A percentile compares a stretch with the other conserved stretches of the same genome.
phyloP scores from a whole-genome alignment of 2,888 invertebrate genomes.

The Germaria angustata region DNA sequence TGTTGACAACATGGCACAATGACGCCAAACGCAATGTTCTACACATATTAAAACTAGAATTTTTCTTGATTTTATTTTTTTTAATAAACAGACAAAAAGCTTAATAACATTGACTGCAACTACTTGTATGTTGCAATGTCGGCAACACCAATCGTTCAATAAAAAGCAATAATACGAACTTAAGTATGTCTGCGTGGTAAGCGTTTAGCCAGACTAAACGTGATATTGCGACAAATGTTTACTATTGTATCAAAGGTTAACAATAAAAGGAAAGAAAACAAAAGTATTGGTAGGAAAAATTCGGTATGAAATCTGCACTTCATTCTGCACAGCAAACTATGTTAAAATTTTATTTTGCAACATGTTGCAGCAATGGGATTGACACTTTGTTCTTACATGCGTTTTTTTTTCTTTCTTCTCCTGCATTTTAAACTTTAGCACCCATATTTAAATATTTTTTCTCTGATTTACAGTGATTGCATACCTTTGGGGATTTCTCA shows the following conservation, averaged over 20 bases:
- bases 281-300: neutral
- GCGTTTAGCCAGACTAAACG: slow-evolving; percentile 33
- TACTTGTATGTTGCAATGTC: no score
- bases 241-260: slow-evolving; percentile 47
- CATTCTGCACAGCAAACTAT: slow-evolving; percentile 40
- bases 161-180: slow-evolving; percentile 28
- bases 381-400: slow-evolving; percentile 66
- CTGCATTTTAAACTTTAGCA: slow-evolving; percentile 13
- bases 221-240: slow-evolving; percentile 62
- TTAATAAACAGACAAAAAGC: neutral
- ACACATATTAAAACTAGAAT: slow-evolving; percentile 64
- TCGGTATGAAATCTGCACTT: slow-evolving; percentile 7
- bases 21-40: slow-evolving; percentile 67
- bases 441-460: slow-evolving; percentile 55
- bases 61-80: slow-evolving; percentile 6
- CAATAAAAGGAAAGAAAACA: neutral
- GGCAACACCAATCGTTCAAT: slow-evolving; percentile 62
- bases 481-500: slow-evolving; percentile 67
- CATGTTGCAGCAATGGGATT: slow-evolving; percentile 67
- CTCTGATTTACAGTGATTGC: slow-evolving; percentile 53
- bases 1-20: slow-evolving; percentile 67
- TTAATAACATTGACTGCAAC: neutral
- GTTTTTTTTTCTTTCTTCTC: slow-evolving; percentile 13
- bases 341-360: slow-evolving; percentile 60
- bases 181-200: slow-evolving; percentile 3